These are phyloP conservation scores for Schizopygopsis pylzovi DNA, from an alignment of 2,797 vertebrate genomes.

Conservation along the genomic window DNA sequence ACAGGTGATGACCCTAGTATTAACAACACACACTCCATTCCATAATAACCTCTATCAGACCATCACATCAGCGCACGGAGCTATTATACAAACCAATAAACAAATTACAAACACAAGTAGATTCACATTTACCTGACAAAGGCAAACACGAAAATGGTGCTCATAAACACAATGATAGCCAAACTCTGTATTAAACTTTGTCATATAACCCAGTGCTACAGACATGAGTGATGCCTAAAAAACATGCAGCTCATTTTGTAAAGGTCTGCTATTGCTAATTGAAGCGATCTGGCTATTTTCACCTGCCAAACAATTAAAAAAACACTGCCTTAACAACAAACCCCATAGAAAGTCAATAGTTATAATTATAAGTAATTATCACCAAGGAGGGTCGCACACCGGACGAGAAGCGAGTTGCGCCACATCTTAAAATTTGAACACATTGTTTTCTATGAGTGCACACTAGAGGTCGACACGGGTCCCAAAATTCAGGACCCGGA, in stretches of 20 bases:
- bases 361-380: neutral
- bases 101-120: conserved; percentile 23
- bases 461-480: too few relatives aligned
- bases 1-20: conserved; percentile 45
- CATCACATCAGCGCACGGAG: neutral
- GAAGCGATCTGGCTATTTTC: neutral
- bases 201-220: neutral
- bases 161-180: neutral
- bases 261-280: neutral
- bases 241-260: neutral
- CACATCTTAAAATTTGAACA: neutral
- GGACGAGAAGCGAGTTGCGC: neutral
- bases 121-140: conserved; percentile 8
- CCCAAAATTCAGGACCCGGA: too few relatives aligned
- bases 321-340: neutral
- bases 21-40: neutral
- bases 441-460: too few relatives aligned
- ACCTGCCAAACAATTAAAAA: neutral
- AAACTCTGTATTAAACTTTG: neutral
- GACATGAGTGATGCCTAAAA: neutral
- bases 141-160: conserved; percentile 3
- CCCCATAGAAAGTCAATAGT: neutral
- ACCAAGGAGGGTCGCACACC: neutral
- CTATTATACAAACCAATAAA: conserved; percentile 34
- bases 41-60: conserved; percentile 25